phyloP scores from a whole-genome alignment of 2,113 vertebrate genomes.

The Apeltes quadracus region DNA sequence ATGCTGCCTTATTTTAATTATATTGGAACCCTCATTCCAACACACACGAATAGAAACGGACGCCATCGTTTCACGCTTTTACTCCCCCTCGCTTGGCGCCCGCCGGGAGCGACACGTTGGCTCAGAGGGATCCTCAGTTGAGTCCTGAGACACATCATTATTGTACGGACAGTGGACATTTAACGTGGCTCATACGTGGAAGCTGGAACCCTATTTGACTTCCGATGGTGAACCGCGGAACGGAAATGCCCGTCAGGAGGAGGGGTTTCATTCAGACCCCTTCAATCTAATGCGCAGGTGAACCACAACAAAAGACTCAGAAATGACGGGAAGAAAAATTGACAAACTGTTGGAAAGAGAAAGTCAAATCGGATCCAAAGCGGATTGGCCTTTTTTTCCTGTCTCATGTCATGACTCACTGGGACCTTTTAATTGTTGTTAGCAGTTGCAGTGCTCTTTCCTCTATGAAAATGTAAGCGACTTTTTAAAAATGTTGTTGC shows the following conservation, averaged over 20 bases:
- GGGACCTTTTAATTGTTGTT: neutral
- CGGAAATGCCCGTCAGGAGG: neutral
- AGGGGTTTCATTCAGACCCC: neutral
- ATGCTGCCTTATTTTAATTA: constrained; percentile 36
- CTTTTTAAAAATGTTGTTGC: constrained; percentile 39
- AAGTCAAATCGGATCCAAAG: too few relatives aligned
- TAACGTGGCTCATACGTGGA: neutral
- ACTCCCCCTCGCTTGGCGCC: neutral
- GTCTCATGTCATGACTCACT: neutral
- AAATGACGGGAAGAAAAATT: neutral
- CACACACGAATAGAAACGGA: neutral
- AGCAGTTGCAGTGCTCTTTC: too few relatives aligned
- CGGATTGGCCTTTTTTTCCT: neutral
- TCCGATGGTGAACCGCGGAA: neutral
- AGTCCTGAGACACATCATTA: too few relatives aligned
- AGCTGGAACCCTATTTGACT: neutral
- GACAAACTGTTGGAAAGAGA: neutral
- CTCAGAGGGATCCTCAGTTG: too few relatives aligned
- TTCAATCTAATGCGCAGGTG: neutral
- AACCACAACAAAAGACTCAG: neutral
- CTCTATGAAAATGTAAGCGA: too few relatives aligned
- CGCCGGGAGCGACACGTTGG: neutral
- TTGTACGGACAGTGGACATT: too few relatives aligned
- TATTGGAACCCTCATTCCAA: neutral
- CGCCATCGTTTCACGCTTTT: neutral